Evolutionary conservation across 2,888 invertebrate species (phyloP).

Genomic region (Dromius quadrimaculatus): DNA sequence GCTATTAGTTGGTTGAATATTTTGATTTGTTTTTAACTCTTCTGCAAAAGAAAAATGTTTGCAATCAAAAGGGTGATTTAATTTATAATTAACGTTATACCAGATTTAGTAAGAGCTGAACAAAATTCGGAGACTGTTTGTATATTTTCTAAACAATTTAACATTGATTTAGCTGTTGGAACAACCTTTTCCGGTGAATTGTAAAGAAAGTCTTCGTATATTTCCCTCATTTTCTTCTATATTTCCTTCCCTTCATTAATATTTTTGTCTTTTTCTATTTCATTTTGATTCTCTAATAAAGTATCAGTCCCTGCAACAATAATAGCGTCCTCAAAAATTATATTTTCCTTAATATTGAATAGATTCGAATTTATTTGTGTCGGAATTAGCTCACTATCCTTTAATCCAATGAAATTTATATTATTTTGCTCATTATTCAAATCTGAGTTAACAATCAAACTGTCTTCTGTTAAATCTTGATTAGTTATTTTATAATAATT

Average conservation of each 20-base stretch:
- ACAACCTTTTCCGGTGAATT: slow-evolving; percentile 1
- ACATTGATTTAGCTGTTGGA: not conserved
- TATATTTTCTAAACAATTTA: not conserved
- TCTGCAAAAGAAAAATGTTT: not conserved
- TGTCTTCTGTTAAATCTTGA: not conserved
- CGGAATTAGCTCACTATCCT: not conserved
- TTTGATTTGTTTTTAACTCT: not conserved
- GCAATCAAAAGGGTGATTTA: not conserved
- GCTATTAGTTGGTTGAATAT: not conserved
- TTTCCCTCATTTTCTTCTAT: slow-evolving; percentile 8
- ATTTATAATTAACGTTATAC: slow-evolving; percentile 11
- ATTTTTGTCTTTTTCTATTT: not conserved
- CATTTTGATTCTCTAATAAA: not conserved
- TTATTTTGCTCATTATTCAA: not conserved
- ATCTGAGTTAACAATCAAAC: not conserved
- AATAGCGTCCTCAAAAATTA: not conserved
- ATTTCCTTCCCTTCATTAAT: slow-evolving; percentile 25
- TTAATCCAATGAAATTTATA: not conserved
- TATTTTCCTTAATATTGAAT: slow-evolving; percentile 7
- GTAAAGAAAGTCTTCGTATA: slow-evolving; percentile 14
- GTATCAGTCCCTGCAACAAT: not conserved
- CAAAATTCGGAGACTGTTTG: slow-evolving; percentile 8
- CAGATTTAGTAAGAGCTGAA: not conserved
- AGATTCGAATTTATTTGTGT: not conserved
- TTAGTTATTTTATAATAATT: too few relatives aligned